A percentile compares a stretch with the other conserved stretches of the same genome.
phyloP scores from a whole-genome alignment of 2,113 vertebrate genomes.

The Phylloscopus trochiloides region DNA sequence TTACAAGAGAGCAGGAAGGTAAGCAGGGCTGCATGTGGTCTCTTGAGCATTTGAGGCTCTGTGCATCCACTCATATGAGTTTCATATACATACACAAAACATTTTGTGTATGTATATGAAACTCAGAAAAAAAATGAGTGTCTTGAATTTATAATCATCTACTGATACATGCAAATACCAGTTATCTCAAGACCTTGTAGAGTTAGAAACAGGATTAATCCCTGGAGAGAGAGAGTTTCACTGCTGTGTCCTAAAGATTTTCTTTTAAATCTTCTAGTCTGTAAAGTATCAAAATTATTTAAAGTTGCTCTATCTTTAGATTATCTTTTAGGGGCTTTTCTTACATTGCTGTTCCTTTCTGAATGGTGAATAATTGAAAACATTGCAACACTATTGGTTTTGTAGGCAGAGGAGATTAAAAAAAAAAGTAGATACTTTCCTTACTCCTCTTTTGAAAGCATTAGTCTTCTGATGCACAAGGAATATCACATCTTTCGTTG shows the following conservation, averaged over 20 bases:
- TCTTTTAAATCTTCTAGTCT: background rate
- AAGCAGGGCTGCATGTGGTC: background rate
- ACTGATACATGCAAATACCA: background rate
- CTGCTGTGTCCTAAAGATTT: background rate
- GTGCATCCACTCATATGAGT: background rate
- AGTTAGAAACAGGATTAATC: background rate
- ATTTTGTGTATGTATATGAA: background rate
- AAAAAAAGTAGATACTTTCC: background rate
- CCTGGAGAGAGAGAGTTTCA: background rate
- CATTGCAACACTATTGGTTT: background rate
- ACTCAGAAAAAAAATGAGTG: background rate
- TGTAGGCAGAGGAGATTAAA: background rate
- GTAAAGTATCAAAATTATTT: background rate
- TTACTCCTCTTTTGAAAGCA: background rate
- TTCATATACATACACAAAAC: too few relatives aligned
- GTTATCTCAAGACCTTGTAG: background rate
- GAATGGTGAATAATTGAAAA: background rate
- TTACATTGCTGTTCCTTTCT: background rate
- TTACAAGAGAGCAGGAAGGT: constrained; percentile 86
- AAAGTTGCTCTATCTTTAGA: background rate
- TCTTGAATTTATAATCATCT: background rate
- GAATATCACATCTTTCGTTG: background rate
- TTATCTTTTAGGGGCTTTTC: background rate
- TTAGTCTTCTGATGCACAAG: background rate
- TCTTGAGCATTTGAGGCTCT: background rate